These are phyloP conservation scores for Bathynomus jamesi DNA, from an alignment of 1,140 invertebrate species.

Conservation along the genomic window DNA sequence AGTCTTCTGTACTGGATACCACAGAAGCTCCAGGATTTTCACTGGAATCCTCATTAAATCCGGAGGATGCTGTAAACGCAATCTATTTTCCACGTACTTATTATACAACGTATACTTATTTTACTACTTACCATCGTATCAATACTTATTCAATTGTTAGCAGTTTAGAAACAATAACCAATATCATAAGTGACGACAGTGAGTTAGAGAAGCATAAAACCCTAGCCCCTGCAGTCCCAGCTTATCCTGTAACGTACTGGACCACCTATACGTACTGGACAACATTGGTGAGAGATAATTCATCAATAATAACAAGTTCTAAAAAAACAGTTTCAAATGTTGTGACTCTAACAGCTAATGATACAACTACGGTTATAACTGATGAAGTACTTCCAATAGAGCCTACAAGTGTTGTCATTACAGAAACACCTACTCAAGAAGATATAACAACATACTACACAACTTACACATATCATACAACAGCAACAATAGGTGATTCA, in stretches of 20 bases:
- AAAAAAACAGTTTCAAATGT: constrained; percentile 36
- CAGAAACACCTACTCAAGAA: background rate
- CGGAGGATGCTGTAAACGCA: constrained; percentile 37
- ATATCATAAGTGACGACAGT: constrained; percentile 52
- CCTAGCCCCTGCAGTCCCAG: constrained; percentile 29
- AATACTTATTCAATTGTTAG: constrained; percentile 73
- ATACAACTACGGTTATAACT: background rate
- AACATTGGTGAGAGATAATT: constrained; percentile 34
- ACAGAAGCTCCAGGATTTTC: constrained; percentile 28
- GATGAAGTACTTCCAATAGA: background rate
- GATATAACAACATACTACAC: constrained; percentile 63
- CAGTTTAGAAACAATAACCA: constrained; percentile 75
- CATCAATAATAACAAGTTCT: constrained; percentile 32
- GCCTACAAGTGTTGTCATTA: background rate
- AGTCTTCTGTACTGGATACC: constrained; percentile 32
- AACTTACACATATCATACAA: constrained; percentile 86
- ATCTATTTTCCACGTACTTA: constrained; percentile 58
- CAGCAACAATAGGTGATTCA: constrained; percentile 70
- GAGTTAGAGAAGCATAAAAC: constrained; percentile 29
- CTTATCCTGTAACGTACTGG: constrained; percentile 37
- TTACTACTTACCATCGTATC: constrained; percentile 76
- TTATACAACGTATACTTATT: constrained; percentile 85
- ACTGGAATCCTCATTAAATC: constrained; percentile 38
- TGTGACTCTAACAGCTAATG: constrained; percentile 21
- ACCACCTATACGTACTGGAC: constrained; percentile 39